A percentile compares a stretch with the other conserved stretches of the same genome.
These are phyloP conservation scores for Dendrolimus kikuchii DNA, from an alignment of 1,140 invertebrate genomes.

Conservation along the genomic window DNA sequence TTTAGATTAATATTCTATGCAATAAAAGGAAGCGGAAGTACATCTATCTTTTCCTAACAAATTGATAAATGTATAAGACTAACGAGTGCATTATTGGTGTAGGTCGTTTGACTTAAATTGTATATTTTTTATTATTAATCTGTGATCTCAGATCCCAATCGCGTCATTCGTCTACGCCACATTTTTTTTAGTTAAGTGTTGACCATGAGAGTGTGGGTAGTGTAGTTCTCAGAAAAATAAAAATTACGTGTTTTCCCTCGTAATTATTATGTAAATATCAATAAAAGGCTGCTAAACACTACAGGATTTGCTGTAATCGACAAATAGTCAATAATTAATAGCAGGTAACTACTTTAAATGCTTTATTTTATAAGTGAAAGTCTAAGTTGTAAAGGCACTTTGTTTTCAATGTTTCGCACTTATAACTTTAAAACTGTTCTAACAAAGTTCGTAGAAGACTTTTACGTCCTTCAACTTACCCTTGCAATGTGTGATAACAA, in stretches of 20 bases:
- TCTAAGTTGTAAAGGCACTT: conserved; percentile 12
- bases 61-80: too few species aligned
- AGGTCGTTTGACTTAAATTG: not conserved
- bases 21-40: too few species aligned
- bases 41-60: too few species aligned
- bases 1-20: too few species aligned
- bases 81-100: too few species aligned
- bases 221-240: conserved; percentile 19
- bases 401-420: conserved; percentile 6
- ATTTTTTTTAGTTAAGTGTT: conserved; percentile 20
- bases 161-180: too few species aligned
- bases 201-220: conserved; percentile 28
- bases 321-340: conserved; percentile 14
- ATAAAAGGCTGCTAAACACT: conserved; percentile 20
- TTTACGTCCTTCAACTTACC: too few species aligned
- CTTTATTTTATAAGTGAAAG: conserved; percentile 28
- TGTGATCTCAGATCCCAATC: too few species aligned
- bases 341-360: conserved; percentile 24
- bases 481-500: too few species aligned
- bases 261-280: conserved; percentile 31
- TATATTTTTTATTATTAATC: conserved; percentile 2
- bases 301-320: conserved; percentile 29
- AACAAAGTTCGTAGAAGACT: not conserved
- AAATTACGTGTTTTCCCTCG: conserved; percentile 24
- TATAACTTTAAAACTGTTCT: not conserved